A percentile compares a stretch with the other conserved stretches of the same genome.
Evolutionary conservation across 2,888 invertebrate species (phyloP).

Genomic region (Drosophila barbarae): DNA sequence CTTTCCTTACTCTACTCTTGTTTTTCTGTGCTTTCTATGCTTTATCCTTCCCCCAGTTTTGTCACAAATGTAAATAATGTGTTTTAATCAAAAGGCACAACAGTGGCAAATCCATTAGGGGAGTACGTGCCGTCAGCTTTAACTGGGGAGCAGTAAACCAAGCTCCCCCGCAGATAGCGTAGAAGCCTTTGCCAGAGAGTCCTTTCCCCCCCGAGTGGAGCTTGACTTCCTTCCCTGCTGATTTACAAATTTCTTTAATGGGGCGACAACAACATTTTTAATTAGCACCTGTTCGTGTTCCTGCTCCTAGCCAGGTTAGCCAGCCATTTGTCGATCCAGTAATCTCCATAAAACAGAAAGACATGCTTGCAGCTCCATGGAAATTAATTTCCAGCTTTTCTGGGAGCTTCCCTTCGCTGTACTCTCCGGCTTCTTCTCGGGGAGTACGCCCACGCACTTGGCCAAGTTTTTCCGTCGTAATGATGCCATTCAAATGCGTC

Average conservation of each 20-base stretch:
- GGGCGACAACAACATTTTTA: constrained; percentile 78
- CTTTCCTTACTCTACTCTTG: background rate
- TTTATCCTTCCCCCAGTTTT: background rate
- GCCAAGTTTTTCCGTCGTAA: constrained; percentile 26
- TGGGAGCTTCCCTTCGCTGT: background rate
- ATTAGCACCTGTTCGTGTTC: constrained; percentile 70
- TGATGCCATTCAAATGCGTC: constrained; percentile 46
- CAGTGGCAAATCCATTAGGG: constrained; percentile 61
- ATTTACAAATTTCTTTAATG: constrained; percentile 76
- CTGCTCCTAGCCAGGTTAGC: constrained; percentile 1
- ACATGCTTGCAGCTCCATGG: constrained; percentile 32
- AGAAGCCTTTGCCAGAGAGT: background rate
- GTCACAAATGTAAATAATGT: constrained; percentile 61
- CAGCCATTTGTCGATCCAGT: constrained; percentile 40
- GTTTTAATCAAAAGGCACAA: constrained; percentile 61
- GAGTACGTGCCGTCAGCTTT: constrained; percentile 81
- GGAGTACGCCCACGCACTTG: constrained; percentile 16
- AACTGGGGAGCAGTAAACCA: constrained; percentile 15
- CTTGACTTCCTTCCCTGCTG: constrained; percentile 46
- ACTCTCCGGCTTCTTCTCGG: constrained; percentile 2
- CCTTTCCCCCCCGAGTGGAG: background rate
- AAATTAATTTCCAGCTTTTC: constrained; percentile 65
- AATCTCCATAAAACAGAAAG: constrained; percentile 56
- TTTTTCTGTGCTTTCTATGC: background rate
- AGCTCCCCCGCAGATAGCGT: constrained; percentile 79